Conservation (phyloP, 2,888 invertebrate genomes). For the Dyspetes luteomarginatus region DNA sequence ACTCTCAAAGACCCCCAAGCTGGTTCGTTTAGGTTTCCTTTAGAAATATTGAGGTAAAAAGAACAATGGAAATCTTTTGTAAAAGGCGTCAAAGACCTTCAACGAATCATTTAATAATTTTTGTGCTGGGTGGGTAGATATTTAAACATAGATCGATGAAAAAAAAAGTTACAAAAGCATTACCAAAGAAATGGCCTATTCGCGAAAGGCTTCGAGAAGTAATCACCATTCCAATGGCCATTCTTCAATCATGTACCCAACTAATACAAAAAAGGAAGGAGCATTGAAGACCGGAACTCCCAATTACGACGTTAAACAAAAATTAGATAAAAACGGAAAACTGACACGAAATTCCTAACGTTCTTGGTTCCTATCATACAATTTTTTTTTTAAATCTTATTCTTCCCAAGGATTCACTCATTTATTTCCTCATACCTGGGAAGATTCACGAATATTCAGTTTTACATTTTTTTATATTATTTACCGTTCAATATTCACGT, state of each 20-base stretch:
- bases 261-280: background rate
- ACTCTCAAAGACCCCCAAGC: too few relatives aligned
- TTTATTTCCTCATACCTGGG: background rate
- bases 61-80: too few relatives aligned
- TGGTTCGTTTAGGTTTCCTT: too few relatives aligned
- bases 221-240: constrained; percentile 48
- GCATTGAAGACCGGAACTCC: background rate
- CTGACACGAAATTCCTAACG: background rate
- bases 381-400: background rate
- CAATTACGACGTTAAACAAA: background rate
- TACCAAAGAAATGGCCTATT: constrained; percentile 53
- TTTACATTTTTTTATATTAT: constrained; percentile 22
- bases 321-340: background rate
- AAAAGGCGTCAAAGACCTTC: background rate
- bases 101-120: too few relatives aligned
- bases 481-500: constrained; percentile 14
- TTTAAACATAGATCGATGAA: background rate
- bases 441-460: background rate
- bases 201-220: constrained; percentile 39
- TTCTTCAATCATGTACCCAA: constrained; percentile 24
- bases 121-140: too few relatives aligned
- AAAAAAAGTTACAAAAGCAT: constrained; percentile 12
- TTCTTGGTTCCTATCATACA: background rate
- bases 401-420: background rate
- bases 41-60: too few relatives aligned